Percentiles rank a stretch among this genome's conserved stretches.
phyloP scores from a whole-genome alignment of 2,797 vertebrate species.

The Chaetophractus vellerosus region DNA sequence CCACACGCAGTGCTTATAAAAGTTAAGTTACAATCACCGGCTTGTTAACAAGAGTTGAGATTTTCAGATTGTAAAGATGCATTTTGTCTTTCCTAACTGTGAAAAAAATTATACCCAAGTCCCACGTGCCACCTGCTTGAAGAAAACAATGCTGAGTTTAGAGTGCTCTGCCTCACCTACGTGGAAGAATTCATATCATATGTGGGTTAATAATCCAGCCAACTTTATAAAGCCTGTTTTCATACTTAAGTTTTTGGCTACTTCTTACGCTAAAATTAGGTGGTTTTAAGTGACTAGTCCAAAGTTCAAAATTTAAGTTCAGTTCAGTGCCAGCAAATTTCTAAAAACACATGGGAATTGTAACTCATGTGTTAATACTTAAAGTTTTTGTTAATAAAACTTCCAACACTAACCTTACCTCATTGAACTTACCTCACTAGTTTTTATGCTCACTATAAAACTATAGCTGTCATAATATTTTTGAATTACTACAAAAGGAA shows the following conservation, averaged over 20 bases:
- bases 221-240: conserved; percentile 85
- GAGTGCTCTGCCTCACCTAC: conserved; percentile 55
- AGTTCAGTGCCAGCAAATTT: conserved; percentile 88
- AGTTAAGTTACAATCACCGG: conserved; percentile 71
- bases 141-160: conserved; percentile 53
- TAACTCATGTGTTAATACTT: conserved; percentile 90
- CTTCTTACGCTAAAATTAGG: conserved; percentile 87
- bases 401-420: conserved; percentile 91
- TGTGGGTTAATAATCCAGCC: conserved; percentile 79
- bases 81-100: conserved; percentile 66
- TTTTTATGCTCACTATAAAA: conserved; percentile 91
- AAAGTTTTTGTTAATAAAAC: conserved; percentile 91
- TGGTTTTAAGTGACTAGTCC: conserved; percentile 87
- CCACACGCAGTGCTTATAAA: conserved; percentile 73
- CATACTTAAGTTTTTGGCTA: conserved; percentile 85
- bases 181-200: conserved; percentile 77
- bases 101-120: conserved; percentile 67
- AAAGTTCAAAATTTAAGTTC: conserved; percentile 88
- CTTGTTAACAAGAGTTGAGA: conserved; percentile 78
- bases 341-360: conserved; percentile 88
- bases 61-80: conserved; percentile 77
- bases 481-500: conserved; percentile 90
- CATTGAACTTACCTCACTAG: conserved; percentile 91
- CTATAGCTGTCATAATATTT: conserved; percentile 90
- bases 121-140: conserved; percentile 73